Evolutionary conservation across 2,888 invertebrate species (phyloP), one percentile per base, ranked within the genome.

Genomic region (Thereva unica): DNA sequence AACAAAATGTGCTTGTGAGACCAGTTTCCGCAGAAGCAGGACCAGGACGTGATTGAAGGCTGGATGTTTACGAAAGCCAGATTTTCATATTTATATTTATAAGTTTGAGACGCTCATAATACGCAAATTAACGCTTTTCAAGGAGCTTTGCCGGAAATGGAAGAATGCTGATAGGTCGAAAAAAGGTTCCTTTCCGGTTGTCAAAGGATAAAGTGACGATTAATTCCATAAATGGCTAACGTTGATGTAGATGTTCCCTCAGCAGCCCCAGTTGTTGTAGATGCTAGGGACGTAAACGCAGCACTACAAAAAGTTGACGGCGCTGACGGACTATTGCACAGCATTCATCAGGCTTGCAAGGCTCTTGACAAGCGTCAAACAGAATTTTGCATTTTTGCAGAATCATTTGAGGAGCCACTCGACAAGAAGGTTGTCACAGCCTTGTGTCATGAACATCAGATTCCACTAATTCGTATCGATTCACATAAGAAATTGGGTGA

Each of bases 401-500:
- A 97, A 82, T 97, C 97, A 83, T 98, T 98, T 79, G 97, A 99
- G 77, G 98, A 99, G 83, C 94, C 94, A 63, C 90, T 92, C 83
- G 99, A 99, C 86, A 95, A 96, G 80, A 97, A 97, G 80, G 85
- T 99, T 61, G 95, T 99, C 37, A 94, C 96, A 78, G 98, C 97
- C 47, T 87, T 99, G 67, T 99, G 99, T 85, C 93, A 95, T 72
- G 97, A 98, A 83, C 99, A 99, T 83, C 92, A 93, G 80, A 99
- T 99, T 79, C 95, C 97, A 69, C 86, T 99, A 71, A 91, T 99
- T 73, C 80, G 86, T 82, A 97, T 99, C 57, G 97, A 98, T 81
- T 96, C 97, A 83, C 98, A 97, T 85, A 98, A 98, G 84, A 97
- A 97, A 80, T 87, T 99, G 66, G 99, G 99, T 55, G 99, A 99